phyloP scores from a whole-genome alignment of 2,888 invertebrate genomes.

The Pachycephus smyrnensis region DNA sequence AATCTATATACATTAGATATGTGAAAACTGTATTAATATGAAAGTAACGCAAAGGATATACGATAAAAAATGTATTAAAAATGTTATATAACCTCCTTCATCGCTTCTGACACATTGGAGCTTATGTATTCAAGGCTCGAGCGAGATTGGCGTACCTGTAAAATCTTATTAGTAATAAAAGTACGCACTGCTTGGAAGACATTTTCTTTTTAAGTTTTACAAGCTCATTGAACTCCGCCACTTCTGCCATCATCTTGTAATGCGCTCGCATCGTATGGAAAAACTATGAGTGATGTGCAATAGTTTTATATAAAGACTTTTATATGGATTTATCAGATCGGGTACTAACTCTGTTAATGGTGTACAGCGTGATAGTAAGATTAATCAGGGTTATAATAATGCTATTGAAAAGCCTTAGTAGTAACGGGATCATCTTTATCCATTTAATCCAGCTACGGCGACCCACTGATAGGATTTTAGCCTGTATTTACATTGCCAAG shows the following conservation, averaged over 20 bases:
- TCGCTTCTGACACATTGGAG: constrained; percentile 45
- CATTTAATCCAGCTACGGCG: constrained; percentile 12
- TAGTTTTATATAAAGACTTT: constrained; percentile 3
- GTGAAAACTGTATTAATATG: background rate
- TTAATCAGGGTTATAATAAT: constrained; percentile 46
- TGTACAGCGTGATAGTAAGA: constrained; percentile 42
- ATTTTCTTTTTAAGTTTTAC: constrained; percentile 34
- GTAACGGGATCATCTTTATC: constrained; percentile 15
- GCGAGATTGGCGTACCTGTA: constrained; percentile 52
- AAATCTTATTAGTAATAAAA: constrained; percentile 4
- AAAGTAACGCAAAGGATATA: background rate
- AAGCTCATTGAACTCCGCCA: constrained; percentile 44
- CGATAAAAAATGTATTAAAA: background rate
- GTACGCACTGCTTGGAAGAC: background rate
- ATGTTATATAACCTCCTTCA: constrained; percentile 48
- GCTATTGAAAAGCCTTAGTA: constrained; percentile 47
- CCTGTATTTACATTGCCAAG: background rate
- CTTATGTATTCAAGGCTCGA: constrained; percentile 50
- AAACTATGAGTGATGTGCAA: constrained; percentile 40
- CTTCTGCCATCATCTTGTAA: constrained; percentile 47
- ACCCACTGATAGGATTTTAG: constrained; percentile 14
- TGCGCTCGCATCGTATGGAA: constrained; percentile 47
- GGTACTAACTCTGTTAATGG: constrained; percentile 50
- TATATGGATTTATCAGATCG: constrained; percentile 4
- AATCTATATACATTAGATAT: constrained; percentile 40